Percentiles rank a stretch among this genome's conserved stretches.
These are phyloP conservation scores for Drosophila ogumai DNA, from an alignment of 1,140 invertebrate genomes.

Conservation along the genomic window DNA sequence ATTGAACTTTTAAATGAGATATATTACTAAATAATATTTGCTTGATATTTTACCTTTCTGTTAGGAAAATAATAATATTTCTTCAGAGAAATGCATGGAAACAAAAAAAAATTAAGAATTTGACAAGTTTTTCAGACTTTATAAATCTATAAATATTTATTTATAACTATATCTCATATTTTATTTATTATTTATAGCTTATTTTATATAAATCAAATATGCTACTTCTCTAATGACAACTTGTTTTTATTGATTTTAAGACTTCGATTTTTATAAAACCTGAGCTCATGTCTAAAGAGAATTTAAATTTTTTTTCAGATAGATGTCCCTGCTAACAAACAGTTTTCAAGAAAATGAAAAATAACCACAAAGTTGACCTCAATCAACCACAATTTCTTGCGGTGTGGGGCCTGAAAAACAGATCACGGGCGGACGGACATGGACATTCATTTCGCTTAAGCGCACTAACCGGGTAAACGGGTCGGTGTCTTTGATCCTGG, in stretches of 20 bases:
- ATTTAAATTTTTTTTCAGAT: no score
- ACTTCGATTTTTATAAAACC: no score
- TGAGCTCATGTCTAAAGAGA: no score
- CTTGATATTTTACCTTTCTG: background rate
- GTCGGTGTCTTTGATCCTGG: conserved; percentile 83
- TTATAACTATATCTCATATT: background rate
- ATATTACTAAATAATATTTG: background rate
- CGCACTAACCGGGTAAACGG: conserved; percentile 73
- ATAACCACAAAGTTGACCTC: background rate
- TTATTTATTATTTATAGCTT: no score
- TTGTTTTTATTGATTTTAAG: no score
- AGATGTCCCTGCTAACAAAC: no score
- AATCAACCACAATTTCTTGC: conserved; percentile 14
- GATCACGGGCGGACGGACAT: conserved; percentile 59
- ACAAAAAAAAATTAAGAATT: no score
- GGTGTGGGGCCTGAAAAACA: conserved; percentile 43
- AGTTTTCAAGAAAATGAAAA: background rate
- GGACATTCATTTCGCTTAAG: conserved; percentile 81
- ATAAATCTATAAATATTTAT: background rate
- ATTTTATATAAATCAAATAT: no score
- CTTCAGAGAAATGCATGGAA: background rate
- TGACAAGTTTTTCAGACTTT: no score
- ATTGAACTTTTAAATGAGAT: background rate
- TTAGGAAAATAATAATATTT: background rate
- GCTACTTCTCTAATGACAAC: no score